Base-by-base conservation (phyloP, 53 echinoderm and acorn worm species). In the Paracentrotus lividus region DNA sequence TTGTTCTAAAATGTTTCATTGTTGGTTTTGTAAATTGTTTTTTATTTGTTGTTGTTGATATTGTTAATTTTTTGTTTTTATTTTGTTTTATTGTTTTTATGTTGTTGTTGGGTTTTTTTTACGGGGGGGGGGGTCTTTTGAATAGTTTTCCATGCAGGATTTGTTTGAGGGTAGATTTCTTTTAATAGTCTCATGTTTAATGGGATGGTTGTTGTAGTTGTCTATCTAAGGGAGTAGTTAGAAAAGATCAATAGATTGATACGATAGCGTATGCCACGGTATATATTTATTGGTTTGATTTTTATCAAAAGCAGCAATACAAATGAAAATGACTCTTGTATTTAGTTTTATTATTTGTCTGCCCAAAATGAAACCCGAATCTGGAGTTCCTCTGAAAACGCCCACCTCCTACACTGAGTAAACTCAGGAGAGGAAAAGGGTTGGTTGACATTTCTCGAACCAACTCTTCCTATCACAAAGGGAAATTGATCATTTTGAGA, bases 401-500 rank as follows among this genome's bases (percentile, higher is more conserved):
- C 52, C 47, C 51, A 55, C 47, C 57, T 54, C 87, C 2, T 20
- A 27, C 87, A 51, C 5, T 32, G 26, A 47, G 81, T 26, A 81
- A 81, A 47, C 81, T 45, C n/a, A 81, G 47, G 47, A 81, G 47
- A 81, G 81, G 81, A 81, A 81, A 47, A 81, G 81, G 76, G 81
- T 18, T 18, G 81, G 45, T 81, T 81, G 26, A 81, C 45, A 26
- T 81, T 45, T 81, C 81, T 81, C 27, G 45, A 81, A 81, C 81
- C 44, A 81, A 81, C 47, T 81, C 81, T 45, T 81, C 81, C 7
- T 81, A 81, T 81, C 47, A 47, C 81, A 44, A 47, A 81, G 47
- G 81, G 81, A 81, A 81, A 81, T 81, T 81, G 81, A 81, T 81
- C 44, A 49, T 81, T 81, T 81, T 45, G n/a, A 81, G 81, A 81